Conservation (phyloP, 2,888 invertebrate genomes). For the Cheilosia variabilis region DNA sequence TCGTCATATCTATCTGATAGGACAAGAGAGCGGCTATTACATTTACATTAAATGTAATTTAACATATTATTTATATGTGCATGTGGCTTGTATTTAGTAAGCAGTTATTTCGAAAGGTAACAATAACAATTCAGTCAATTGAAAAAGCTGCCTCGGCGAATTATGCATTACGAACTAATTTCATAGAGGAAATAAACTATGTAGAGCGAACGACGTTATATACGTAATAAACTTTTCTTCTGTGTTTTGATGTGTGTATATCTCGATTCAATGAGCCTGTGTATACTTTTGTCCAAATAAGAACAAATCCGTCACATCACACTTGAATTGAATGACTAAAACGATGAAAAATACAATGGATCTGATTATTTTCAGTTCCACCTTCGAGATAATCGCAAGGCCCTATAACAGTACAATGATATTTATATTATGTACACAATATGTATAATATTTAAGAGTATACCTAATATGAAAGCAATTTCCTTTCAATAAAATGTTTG, state of each 20-base stretch:
- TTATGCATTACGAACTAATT: slow-evolving; percentile 16
- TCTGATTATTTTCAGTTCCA: slow-evolving; percentile 31
- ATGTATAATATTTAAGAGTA: not conserved
- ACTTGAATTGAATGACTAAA: slow-evolving; percentile 18
- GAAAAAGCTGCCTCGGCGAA: not conserved
- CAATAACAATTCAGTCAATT: not conserved
- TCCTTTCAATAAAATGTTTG: slow-evolving; percentile 54
- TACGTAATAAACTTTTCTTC: slow-evolving; percentile 16
- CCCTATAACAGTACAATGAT: slow-evolving; percentile 49
- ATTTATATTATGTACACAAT: not conserved
- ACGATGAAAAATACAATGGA: not conserved
- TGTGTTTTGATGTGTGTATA: slow-evolving; percentile 22
- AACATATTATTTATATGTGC: too few relatives aligned
- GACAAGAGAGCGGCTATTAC: too few relatives aligned
- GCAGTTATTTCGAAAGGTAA: not conserved
- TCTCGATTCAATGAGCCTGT: not conserved
- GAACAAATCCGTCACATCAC: slow-evolving; percentile 3
- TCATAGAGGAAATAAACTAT: slow-evolving; percentile 37
- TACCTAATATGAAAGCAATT: slow-evolving; percentile 30
- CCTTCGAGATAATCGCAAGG: slow-evolving; percentile 30
- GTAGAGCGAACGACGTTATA: not conserved
- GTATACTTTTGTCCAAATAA: not conserved
- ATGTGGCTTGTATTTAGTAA: not conserved
- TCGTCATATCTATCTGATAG: not conserved
- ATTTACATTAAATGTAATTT: too few relatives aligned